Evolutionary conservation across 1,140 invertebrate genomes (phyloP), one percentile per base, ranked within the genome.

Genomic region (Scaptomyza montana): DNA sequence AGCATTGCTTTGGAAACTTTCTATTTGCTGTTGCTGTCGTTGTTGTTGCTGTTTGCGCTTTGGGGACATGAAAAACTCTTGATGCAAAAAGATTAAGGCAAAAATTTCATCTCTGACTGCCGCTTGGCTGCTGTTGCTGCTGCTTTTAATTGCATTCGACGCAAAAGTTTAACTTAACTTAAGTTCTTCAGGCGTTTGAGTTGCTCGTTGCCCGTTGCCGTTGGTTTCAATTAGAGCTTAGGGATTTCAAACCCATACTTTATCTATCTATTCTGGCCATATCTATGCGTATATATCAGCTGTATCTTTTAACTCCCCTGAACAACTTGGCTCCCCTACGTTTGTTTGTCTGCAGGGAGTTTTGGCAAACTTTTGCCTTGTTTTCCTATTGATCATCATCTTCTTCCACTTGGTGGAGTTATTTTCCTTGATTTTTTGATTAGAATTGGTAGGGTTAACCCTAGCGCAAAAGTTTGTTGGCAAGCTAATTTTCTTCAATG

Each of bases 61-160:
- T 89, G 75, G 82, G 84, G 82, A 87, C 84, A 77, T 10, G 5
- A 47, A 39, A 62, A 86, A 70, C 65, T 54, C 78, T 47, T 87
- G 82, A 87, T 87, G 78, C 79, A 82, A 77, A 86, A 80, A 87
- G 82, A 87, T 87, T 87, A 87, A 82, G 76, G 72, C 74, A 73
- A 78, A 76, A 87, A 86, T 87, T 25, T 67, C 82, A 59, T 82
- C 82, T 87, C 79, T 65, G 65, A 82, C 82, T 89, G 82, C 77
- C 77, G 84, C 82, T 87, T 77, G 75, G 78, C 78, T 86, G 82
- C 82, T 76, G 82, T 55, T 86, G 78, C 78, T 86, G 82, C 82
- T 73, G 82, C 62, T 87, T 89, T 87, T 87, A 87, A 87, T 87
- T 87, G 82, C 84, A 89, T 87, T 87, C 70, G 81, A 87, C 78